Conservation (phyloP, 2,797 vertebrate genomes). For the Hylomyscus alleni region DNA sequence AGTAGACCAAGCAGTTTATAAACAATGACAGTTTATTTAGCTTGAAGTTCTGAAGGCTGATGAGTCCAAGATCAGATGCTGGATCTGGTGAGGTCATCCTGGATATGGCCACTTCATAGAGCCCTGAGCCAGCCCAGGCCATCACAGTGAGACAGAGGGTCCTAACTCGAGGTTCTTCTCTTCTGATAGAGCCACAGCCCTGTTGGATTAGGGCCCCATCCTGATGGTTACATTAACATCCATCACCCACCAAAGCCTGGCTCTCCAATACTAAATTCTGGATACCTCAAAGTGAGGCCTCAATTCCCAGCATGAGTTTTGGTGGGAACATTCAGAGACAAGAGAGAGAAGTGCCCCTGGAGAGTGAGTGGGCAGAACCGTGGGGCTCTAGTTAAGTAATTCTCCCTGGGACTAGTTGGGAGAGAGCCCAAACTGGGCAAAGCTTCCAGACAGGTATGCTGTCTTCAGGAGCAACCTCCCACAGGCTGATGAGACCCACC, state of each 20-base stretch:
- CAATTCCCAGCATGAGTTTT: not conserved
- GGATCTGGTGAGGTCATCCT: not conserved
- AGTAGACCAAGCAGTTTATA: not conserved
- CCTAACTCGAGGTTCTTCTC: not conserved
- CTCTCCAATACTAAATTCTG: not conserved
- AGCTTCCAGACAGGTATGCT: not conserved
- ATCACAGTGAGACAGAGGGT: not conserved
- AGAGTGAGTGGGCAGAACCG: not conserved
- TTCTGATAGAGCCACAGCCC: not conserved
- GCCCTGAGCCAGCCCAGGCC: too few species aligned
- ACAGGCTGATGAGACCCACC: fast-evolving
- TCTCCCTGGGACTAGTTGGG: not conserved
- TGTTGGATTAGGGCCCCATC: not conserved
- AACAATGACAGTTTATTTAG: not conserved
- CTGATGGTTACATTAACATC: not conserved
- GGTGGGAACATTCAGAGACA: not conserved
- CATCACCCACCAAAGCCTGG: not conserved
- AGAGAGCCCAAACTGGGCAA: not conserved
- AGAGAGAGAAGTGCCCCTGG: not conserved
- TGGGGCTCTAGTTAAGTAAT: not conserved
- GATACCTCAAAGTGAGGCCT: not conserved
- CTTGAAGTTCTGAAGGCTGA: not conserved
- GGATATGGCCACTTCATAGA: not conserved
- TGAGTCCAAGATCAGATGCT: not conserved
- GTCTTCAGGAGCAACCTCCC: not conserved